phyloP scores from a whole-genome alignment of 2,888 invertebrate species.

The Drosophila bunnanda region DNA sequence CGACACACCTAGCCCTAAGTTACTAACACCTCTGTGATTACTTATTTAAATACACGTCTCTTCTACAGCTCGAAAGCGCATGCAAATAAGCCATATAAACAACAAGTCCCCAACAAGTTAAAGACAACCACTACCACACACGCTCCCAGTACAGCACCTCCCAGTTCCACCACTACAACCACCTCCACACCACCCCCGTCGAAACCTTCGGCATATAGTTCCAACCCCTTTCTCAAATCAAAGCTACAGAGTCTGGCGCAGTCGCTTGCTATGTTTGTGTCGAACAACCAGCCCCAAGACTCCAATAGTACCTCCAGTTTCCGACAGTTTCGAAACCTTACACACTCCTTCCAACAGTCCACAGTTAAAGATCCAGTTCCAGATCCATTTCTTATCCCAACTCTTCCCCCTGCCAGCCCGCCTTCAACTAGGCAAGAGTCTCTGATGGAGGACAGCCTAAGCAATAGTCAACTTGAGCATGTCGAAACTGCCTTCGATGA shows the following conservation, averaged over 20 bases:
- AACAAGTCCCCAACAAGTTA: constrained; percentile 64
- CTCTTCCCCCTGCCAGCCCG: background rate
- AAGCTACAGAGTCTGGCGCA: constrained; percentile 61
- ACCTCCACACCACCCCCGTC: constrained; percentile 58
- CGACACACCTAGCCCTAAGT: constrained; percentile 29
- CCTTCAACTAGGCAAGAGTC: constrained; percentile 35
- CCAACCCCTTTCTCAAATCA: constrained; percentile 73
- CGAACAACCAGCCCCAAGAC: constrained; percentile 43
- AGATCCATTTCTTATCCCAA: background rate
- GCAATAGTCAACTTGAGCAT: constrained; percentile 43
- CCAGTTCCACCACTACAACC: constrained; percentile 39
- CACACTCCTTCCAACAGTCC: constrained; percentile 10
- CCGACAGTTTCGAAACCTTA: constrained; percentile 25
- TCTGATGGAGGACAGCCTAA: constrained; percentile 53
- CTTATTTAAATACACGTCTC: constrained; percentile 78
- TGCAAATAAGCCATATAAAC: constrained; percentile 78
- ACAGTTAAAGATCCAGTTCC: background rate
- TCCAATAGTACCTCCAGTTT: constrained; percentile 28
- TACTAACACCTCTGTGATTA: constrained; percentile 80
- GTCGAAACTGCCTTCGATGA: constrained; percentile 77
- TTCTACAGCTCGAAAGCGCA: constrained; percentile 83
- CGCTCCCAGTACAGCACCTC: constrained; percentile 51
- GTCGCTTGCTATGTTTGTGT: constrained; percentile 60
- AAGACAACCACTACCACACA: constrained; percentile 62
- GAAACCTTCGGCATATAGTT: constrained; percentile 46